Evolutionary conservation across 2,888 invertebrate species (phyloP).

Genomic region (Sinhomidia bicolor): DNA sequence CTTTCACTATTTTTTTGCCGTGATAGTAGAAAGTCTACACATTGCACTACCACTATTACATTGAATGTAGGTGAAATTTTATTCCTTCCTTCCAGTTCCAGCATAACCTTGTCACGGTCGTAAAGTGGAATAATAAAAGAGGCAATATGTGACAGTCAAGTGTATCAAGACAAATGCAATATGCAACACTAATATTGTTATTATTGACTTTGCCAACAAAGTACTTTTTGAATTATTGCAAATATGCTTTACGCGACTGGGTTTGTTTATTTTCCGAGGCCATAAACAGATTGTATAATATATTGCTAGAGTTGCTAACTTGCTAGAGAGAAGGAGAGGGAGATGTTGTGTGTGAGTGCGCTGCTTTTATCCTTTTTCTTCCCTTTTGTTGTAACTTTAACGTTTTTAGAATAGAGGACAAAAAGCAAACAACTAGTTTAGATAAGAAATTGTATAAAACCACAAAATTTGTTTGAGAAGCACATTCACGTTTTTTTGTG

Average conservation of each 20-base stretch:
- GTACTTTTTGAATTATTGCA: constrained; percentile 27
- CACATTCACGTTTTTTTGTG: neutral
- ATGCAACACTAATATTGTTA: constrained; percentile 19
- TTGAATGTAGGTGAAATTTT: no score
- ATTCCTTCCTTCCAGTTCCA: neutral
- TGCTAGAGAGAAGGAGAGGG: no score
- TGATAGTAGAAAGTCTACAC: neutral
- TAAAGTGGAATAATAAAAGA: neutral
- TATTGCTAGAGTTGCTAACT: neutral
- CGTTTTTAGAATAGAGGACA: neutral
- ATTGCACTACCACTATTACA: no score
- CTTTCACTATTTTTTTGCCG: neutral
- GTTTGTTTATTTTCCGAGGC: constrained; percentile 7
- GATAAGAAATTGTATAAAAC: neutral
- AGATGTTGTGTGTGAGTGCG: no score
- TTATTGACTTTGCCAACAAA: constrained; percentile 13
- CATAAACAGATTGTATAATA: constrained; percentile 25
- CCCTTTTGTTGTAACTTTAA: neutral
- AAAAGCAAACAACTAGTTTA: neutral
- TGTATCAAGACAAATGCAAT: constrained; percentile 13
- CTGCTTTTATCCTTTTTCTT: neutral
- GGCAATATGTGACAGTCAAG: neutral
- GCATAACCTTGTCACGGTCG: neutral
- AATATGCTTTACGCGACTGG: neutral
- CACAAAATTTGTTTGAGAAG: neutral